Conservation (phyloP, 2,888 invertebrate species). For the Ectropis crepuscularia region DNA sequence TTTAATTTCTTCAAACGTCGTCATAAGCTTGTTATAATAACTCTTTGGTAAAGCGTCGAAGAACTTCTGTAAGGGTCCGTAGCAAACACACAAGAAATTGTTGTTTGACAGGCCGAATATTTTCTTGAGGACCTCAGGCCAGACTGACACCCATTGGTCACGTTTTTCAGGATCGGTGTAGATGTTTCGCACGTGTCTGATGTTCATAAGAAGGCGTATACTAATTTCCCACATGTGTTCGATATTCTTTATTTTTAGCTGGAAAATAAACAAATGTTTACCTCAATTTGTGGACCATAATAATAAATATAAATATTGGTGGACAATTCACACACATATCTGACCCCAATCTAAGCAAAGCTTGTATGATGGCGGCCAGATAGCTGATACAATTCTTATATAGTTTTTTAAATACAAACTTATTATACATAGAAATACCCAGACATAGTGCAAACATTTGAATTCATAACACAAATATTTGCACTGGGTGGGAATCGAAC, state of each 20-base stretch:
- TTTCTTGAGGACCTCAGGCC: constrained; percentile 87
- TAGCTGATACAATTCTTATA: no score
- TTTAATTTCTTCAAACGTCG: constrained; percentile 84
- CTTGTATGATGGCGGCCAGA: no score
- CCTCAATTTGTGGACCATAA: no score
- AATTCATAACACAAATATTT: no score
- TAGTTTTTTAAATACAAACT: no score
- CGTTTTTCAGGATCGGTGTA: constrained; percentile 87
- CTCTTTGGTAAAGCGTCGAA: constrained; percentile 84
- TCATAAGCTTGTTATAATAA: constrained; percentile 79
- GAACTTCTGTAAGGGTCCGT: constrained; percentile 86
- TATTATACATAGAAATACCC: no score
- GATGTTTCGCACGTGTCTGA: constrained; percentile 87
- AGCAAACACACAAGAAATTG: constrained; percentile 86
- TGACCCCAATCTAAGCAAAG: no score
- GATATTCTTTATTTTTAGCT: constrained; percentile 87
- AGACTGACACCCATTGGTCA: constrained; percentile 85
- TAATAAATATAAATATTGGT: no score
- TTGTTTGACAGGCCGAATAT: constrained; percentile 86
- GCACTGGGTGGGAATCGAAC: no score
- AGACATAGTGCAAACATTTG: no score
- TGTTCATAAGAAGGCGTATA: constrained; percentile 83
- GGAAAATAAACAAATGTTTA: constrained; percentile 35
- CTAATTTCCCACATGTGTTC: constrained; percentile 87
- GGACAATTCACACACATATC: no score